Conservation (phyloP, 2,797 vertebrate genomes). For the Muraenolepis orangiensis region DNA sequence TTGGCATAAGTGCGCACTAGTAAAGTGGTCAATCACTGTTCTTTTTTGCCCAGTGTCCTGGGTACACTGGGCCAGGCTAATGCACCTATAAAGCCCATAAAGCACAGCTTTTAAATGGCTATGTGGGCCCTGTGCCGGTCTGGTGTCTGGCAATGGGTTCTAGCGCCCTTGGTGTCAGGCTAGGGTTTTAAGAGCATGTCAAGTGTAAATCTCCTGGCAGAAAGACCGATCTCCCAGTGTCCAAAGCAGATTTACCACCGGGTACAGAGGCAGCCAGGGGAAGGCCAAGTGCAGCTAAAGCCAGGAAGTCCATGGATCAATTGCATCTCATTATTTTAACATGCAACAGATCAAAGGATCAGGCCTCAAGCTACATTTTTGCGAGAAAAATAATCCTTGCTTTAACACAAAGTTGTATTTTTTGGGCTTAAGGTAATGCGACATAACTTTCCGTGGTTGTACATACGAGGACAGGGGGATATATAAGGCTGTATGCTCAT, state of each 20-base stretch:
- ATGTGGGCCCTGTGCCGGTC: conserved; percentile 42
- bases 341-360: conserved; percentile 25
- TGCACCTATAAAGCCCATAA: conserved; percentile 56
- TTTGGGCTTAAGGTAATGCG: conserved; percentile 31
- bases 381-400: neutral
- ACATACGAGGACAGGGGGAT: conserved; percentile 5
- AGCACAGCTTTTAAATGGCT: conserved; percentile 58
- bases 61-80: conserved; percentile 26
- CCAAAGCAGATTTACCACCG: conserved; percentile 47
- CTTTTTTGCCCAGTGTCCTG: conserved; percentile 52
- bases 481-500: conserved; percentile 1
- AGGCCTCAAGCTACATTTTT: neutral
- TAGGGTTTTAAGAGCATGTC: conserved; percentile 61
- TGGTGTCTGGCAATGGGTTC: conserved; percentile 51
- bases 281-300: conserved; percentile 31
- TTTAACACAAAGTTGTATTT: conserved; percentile 20
- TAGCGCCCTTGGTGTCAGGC: conserved; percentile 49
- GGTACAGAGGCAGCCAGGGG: conserved; percentile 29
- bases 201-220: conserved; percentile 60
- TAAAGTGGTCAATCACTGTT: conserved; percentile 64
- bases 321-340: conserved; percentile 39
- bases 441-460: conserved; percentile 31
- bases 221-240: conserved; percentile 49
- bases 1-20: conserved; percentile 31
- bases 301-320: conserved; percentile 20